Percentiles rank a stretch among this genome's conserved stretches.
Evolutionary conservation across 2,113 vertebrate species (phyloP).

Genomic region (Platichthys stellatus): DNA sequence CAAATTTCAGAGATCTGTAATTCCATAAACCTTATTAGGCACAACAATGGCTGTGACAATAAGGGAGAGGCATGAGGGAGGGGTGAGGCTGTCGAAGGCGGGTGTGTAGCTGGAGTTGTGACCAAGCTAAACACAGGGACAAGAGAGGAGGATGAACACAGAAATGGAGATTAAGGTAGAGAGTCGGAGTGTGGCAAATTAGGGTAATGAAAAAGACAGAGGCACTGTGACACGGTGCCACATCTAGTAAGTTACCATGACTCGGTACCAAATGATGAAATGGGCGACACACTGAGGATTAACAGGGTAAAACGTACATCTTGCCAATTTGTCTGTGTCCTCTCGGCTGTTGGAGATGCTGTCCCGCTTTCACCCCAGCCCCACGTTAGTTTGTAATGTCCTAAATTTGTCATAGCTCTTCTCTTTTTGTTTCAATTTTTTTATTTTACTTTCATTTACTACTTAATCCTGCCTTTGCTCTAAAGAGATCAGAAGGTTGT

Average conservation of each 20-base stretch:
- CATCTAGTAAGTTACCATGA: slow-evolving; percentile 39
- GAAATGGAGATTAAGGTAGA: slow-evolving; percentile 49
- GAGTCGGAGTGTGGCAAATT: slow-evolving; percentile 52
- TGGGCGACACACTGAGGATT: slow-evolving; percentile 2
- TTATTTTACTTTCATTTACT: not conserved
- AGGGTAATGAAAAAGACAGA: slow-evolving; percentile 54
- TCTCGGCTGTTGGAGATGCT: slow-evolving; percentile 1
- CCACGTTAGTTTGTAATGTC: not conserved
- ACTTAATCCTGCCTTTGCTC: slow-evolving; percentile 1
- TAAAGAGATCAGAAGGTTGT: not conserved
- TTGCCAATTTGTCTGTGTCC: slow-evolving; percentile 2
- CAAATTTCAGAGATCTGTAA: slow-evolving; percentile 82
- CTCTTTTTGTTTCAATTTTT: not conserved
- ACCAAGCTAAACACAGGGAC: slow-evolving; percentile 33
- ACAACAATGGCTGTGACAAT: slow-evolving; percentile 68
- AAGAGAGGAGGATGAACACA: slow-evolving; percentile 45
- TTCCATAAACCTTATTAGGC: slow-evolving; percentile 80
- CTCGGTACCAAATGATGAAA: slow-evolving; percentile 33
- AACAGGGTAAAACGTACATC: not conserved
- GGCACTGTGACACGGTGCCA: slow-evolving; percentile 16
- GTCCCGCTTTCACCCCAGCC: not conserved
- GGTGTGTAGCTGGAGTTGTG: slow-evolving; percentile 30
- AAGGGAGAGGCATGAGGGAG: slow-evolving; percentile 46
- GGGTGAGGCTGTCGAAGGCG: not conserved
- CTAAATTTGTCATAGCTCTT: not conserved